Percentiles rank a stretch among this genome's conserved stretches.
phyloP scores from a whole-genome alignment of 2,888 invertebrate genomes.

The Drosophila meridionalis region DNA sequence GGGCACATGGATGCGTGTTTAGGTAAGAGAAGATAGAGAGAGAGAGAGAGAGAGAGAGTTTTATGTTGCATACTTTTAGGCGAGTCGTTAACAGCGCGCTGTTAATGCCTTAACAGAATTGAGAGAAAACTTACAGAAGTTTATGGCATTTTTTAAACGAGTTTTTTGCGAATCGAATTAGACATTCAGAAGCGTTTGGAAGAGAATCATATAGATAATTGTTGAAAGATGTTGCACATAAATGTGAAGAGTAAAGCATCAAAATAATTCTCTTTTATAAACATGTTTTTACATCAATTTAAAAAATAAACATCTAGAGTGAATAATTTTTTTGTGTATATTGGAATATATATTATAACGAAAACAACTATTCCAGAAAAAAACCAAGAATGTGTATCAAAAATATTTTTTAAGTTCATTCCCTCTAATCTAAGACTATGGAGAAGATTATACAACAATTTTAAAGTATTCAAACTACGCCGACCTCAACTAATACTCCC shows the following conservation, averaged over 20 bases:
- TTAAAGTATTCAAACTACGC: too few relatives aligned
- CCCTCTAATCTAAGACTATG: too few relatives aligned
- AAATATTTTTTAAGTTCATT: too few relatives aligned
- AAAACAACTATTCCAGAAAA: too few relatives aligned
- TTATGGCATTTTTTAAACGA: not conserved
- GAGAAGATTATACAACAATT: too few relatives aligned
- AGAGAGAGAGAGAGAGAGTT: constrained; percentile 34
- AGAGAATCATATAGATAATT: not conserved
- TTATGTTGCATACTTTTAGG: constrained; percentile 64
- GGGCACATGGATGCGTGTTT: constrained; percentile 93
- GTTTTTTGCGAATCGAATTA: not conserved
- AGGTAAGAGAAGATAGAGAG: constrained; percentile 83
- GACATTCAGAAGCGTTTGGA: not conserved
- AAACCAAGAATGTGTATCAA: too few relatives aligned
- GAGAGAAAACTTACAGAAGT: not conserved
- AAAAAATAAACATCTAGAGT: too few relatives aligned
- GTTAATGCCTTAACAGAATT: constrained; percentile 3
- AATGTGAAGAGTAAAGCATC: not conserved
- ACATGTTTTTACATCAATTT: not conserved
- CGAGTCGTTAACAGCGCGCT: constrained; percentile 7
- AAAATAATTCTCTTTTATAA: not conserved
- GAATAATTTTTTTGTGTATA: too few relatives aligned
- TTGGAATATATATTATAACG: too few relatives aligned
- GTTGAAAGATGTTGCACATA: not conserved
- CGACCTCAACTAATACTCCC: not conserved